Evolutionary conservation across 2,113 vertebrate genomes (phyloP), one percentile per base, ranked within the genome.

Genomic region (Macrotus californicus): DNA sequence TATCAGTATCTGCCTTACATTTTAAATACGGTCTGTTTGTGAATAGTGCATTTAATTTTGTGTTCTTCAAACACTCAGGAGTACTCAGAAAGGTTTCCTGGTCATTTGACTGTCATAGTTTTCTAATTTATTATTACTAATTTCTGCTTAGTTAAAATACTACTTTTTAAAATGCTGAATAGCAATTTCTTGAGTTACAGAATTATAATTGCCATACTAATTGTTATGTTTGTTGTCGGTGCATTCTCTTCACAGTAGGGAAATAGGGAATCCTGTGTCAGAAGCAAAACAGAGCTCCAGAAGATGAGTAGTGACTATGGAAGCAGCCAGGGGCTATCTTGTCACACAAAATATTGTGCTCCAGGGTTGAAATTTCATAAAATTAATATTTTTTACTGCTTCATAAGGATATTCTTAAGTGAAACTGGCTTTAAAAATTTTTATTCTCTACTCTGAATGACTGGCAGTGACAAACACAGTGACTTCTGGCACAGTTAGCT

Each of bases 151-250:
- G 26, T 89, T 16, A 92, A 56, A 46, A 76, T 26, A 75, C 11
- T 76, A 77, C 46, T 77, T 77, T n/a, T 77, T 13, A n/a, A 77
- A 73, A 76, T 87, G 26, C 18, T 84, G 3, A 86, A 75, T 75
- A 69, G 50, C 67, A 39, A 0, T 79, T 64, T 95, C 39, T 70
- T 96, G 22, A 52, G 59, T 89, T 94, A 43, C 10, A 83, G 76
- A 92, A 86, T 89, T 95, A 79, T 18, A 87, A 59, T 84, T 87
- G 43, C 54, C 83, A 86, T 91, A 18, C 16, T 91, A 36, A 73
- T 67, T 52, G 86, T 86, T 64, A 41, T 69, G 22, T 72, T 81
- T 95, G n/a, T 87, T 24, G 6, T 93, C 31, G 59, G 3, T 31
- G 18, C 61, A 26, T 82, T 76, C 14, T 80, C 46, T 82, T 92